Percentiles rank a stretch among this genome's conserved stretches.
phyloP scores from a whole-genome alignment of 2,888 invertebrate genomes.

The Ectropis crepuscularia region DNA sequence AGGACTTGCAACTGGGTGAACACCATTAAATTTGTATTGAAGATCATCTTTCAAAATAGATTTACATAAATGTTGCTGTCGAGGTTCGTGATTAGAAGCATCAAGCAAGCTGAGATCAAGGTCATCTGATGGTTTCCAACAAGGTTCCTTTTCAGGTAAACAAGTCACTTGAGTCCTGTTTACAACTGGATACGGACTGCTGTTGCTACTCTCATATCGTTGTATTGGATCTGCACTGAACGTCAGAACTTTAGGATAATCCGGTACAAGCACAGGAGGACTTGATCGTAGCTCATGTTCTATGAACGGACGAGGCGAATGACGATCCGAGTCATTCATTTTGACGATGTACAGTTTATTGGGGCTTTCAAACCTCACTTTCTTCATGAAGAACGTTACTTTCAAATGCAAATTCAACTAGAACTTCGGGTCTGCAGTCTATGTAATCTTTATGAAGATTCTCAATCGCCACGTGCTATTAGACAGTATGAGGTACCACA shows the following conservation, averaged over 20 bases:
- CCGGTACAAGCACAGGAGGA: conserved; percentile 48
- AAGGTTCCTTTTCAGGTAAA: conserved; percentile 42
- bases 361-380: conserved; percentile 73
- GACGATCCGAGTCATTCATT: conserved; percentile 72
- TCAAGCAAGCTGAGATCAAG: conserved; percentile 75
- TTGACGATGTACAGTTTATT: conserved; percentile 43
- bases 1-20: background rate
- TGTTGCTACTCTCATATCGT: conserved; percentile 67
- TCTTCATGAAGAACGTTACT: conserved; percentile 66
- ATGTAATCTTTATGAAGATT: background rate
- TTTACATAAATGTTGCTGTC: conserved; percentile 44
- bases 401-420: conserved; percentile 35
- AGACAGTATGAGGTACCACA: background rate
- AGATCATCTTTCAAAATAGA: conserved; percentile 40
- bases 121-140: conserved; percentile 66
- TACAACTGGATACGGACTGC: conserved; percentile 66
- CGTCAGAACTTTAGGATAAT: conserved; percentile 51
- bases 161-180: conserved; percentile 56
- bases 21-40: conserved; percentile 26
- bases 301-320: conserved; percentile 73
- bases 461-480: background rate
- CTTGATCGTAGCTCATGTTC: conserved; percentile 52
- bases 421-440: background rate
- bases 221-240: conserved; percentile 67
- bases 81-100: conserved; percentile 52